These are phyloP conservation scores for Cetonia aurata DNA, from an alignment of 2,888 invertebrate species.

Conservation along the genomic window DNA sequence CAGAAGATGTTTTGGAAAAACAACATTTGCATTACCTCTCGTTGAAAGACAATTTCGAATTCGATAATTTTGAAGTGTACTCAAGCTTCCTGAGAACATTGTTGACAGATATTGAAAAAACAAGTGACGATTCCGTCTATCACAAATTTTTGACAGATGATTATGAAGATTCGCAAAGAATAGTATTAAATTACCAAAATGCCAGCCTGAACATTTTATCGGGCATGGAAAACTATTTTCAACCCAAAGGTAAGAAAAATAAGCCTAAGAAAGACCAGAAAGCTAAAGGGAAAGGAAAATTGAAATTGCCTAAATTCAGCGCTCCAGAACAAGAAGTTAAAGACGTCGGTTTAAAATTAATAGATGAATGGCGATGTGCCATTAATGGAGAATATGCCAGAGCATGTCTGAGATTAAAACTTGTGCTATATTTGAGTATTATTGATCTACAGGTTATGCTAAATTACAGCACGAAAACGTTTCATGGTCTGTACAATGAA, in stretches of 20 bases:
- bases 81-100: constrained; percentile 21
- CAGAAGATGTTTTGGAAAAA: constrained; percentile 68
- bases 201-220: constrained; percentile 17
- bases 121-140: constrained; percentile 44
- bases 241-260: constrained; percentile 38
- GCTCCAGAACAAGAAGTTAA: constrained; percentile 53
- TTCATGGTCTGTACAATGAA: constrained; percentile 69
- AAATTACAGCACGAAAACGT: constrained; percentile 67
- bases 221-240: constrained; percentile 41
- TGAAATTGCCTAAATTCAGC: constrained; percentile 47
- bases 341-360: constrained; percentile 63
- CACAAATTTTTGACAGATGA: constrained; percentile 43
- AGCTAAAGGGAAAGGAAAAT: constrained; percentile 28
- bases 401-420: constrained; percentile 67
- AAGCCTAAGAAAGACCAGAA: constrained; percentile 24
- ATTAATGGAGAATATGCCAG: constrained; percentile 71
- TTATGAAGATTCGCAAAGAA: constrained; percentile 62
- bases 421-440: constrained; percentile 67
- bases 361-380: constrained; percentile 73
- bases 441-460: constrained; percentile 68
- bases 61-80: constrained; percentile 21
- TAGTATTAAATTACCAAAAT: constrained; percentile 57
- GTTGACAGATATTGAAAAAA: constrained; percentile 25
- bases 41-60: constrained; percentile 39
- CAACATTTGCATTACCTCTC: constrained; percentile 15